A percentile compares a stretch with the other conserved stretches of the same genome.
Evolutionary conservation across 2,888 invertebrate genomes (phyloP).

Genomic region (Steinernema hermaphroditum): DNA sequence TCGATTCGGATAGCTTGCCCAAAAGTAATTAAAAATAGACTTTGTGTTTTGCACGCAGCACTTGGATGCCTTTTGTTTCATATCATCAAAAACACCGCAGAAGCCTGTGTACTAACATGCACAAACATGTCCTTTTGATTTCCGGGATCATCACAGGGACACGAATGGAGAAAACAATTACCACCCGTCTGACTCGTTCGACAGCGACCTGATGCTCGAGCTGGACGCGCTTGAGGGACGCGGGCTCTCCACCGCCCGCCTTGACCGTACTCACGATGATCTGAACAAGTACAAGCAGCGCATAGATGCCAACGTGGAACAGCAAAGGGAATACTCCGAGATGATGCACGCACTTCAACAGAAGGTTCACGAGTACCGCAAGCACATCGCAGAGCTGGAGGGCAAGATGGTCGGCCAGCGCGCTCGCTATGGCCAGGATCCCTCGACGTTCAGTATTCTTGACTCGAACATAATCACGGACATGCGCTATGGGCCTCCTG

Average conservation of each 20-base stretch:
- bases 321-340: constrained; percentile 64
- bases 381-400: constrained; percentile 63
- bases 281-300: constrained; percentile 63
- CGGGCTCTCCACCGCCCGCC: constrained; percentile 51
- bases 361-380: constrained; percentile 64
- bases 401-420: constrained; percentile 53
- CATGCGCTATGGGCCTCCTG: background rate
- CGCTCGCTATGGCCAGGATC: constrained; percentile 21
- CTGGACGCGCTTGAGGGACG: constrained; percentile 23
- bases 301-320: constrained; percentile 65
- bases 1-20: no score
- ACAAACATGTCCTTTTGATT: constrained; percentile 35
- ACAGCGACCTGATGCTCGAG: constrained; percentile 56
- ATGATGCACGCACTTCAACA: constrained; percentile 63
- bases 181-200: constrained; percentile 58
- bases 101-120: background rate
- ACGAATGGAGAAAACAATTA: constrained; percentile 63
- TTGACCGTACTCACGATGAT: constrained; percentile 64
- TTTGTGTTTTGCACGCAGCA: no score
- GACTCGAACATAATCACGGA: constrained; percentile 14
- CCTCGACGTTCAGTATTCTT: constrained; percentile 13
- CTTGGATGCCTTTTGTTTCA: no score
- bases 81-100: background rate
- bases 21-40: no score
- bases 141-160: constrained; percentile 57